A percentile compares a stretch with the other conserved stretches of the same genome.
phyloP scores from a whole-genome alignment of 2,113 vertebrate genomes.

The Oenanthe melanoleuca region DNA sequence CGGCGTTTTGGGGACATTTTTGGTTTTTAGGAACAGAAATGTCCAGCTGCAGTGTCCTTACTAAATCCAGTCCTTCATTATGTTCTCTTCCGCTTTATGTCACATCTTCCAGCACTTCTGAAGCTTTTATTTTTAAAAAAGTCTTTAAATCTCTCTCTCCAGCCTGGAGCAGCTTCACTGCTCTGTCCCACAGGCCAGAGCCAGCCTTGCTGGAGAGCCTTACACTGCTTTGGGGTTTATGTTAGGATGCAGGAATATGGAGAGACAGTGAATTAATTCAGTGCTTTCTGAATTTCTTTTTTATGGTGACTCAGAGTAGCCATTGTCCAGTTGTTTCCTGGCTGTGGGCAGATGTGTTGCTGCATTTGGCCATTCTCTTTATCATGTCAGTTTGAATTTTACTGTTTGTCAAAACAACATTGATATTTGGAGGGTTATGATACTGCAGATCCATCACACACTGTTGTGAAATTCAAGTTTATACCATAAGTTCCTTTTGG shows the following conservation, averaged over 20 bases:
- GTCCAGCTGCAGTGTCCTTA: not conserved
- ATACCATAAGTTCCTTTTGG: not conserved
- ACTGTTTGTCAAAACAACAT: not conserved
- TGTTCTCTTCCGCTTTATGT: not conserved
- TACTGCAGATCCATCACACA: not conserved
- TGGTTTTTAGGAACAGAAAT: not conserved
- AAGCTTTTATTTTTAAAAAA: not conserved
- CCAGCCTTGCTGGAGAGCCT: not conserved
- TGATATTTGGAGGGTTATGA: not conserved
- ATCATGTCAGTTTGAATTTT: not conserved
- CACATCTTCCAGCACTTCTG: not conserved
- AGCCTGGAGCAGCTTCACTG: not conserved
- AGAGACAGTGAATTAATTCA: not conserved
- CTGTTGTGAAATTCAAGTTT: not conserved
- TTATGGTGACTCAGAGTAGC: not conserved
- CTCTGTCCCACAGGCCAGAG: not conserved
- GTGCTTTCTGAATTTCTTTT: not conserved
- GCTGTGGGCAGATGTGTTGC: not conserved
- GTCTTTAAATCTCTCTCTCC: not conserved
- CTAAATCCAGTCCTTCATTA: conserved; percentile 14
- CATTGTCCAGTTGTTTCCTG: not conserved
- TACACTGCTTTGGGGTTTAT: not conserved
- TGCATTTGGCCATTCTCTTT: not conserved
- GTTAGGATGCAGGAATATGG: not conserved
- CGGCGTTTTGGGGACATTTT: not conserved